phyloP scores from a whole-genome alignment of 2,113 vertebrate species.

The Leptobrachium ailaonicum region DNA sequence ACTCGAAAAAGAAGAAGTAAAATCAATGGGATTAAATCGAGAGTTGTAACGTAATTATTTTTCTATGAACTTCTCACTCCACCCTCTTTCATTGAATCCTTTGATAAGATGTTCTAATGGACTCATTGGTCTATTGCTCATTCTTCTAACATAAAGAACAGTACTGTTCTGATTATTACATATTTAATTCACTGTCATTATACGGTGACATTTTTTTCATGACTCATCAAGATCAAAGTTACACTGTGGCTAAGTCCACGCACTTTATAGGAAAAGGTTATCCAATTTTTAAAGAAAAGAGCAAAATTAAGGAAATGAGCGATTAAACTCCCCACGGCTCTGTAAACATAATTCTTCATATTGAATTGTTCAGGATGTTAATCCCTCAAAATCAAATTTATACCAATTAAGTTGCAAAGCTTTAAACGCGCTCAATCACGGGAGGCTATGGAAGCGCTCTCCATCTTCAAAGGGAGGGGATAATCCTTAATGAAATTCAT shows the following conservation, averaged over 20 bases:
- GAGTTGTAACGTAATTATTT: too few species aligned
- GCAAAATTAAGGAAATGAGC: slow-evolving; percentile 67
- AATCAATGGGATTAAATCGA: too few species aligned
- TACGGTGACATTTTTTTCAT: slow-evolving; percentile 23
- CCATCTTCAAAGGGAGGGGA: slow-evolving; percentile 46
- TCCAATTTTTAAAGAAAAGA: slow-evolving; percentile 54
- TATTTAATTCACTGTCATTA: not conserved
- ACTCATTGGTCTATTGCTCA: too few species aligned
- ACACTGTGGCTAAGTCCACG: slow-evolving; percentile 26
- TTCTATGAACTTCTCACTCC: too few species aligned
- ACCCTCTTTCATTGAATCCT: too few species aligned
- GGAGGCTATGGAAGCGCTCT: slow-evolving; percentile 52
- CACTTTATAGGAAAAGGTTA: slow-evolving; percentile 18
- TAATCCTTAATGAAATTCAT: slow-evolving; percentile 66
- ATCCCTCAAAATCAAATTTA: slow-evolving; percentile 74
- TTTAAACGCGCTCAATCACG: slow-evolving; percentile 64
- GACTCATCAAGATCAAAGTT: slow-evolving; percentile 50
- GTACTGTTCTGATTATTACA: not conserved
- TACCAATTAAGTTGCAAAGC: slow-evolving; percentile 65
- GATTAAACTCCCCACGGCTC: slow-evolving; percentile 61
- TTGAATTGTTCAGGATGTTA: slow-evolving; percentile 68
- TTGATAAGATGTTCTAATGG: too few species aligned
- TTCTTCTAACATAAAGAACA: too few species aligned
- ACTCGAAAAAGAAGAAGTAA: too few species aligned
- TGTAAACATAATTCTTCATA: slow-evolving; percentile 73